Base-by-base conservation (phyloP, 2,113 vertebrate species). In the Cyanistes caeruleus region DNA sequence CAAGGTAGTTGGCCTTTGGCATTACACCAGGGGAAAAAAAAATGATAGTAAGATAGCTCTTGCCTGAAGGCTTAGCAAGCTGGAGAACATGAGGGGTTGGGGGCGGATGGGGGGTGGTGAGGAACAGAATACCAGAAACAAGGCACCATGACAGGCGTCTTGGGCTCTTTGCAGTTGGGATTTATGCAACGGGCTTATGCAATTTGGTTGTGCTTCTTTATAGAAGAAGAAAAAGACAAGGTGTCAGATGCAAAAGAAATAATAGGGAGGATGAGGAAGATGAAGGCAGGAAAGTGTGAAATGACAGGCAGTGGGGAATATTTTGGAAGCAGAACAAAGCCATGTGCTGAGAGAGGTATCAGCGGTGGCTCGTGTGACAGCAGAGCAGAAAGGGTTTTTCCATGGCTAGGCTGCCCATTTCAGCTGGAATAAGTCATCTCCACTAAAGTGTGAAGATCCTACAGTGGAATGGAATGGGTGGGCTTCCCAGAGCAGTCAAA, bases 1-100 rank as follows among this genome's bases (percentile, higher is more conserved):
- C 37, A 91, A 79, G 20, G 30, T 91, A 74, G 67, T 80, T 92
- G 81, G 91, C 69, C 87, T 75, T 92, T 89, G 84, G 31, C 60
- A 83, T 84, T 82, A 63, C 13, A 48, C 59, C 30, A 43, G 27
- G 44, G 56, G 13, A 11, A 73, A 62, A 39, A 39, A 76, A 88
- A 81, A 39, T 63, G 11, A 52, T 85, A 56, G 30, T 46, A 70
- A 60, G 33, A 52, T 65, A 84, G 39, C 24, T 88, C 35, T 75
- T 75, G 12, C 53, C 33, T 81, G 60, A 81, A 84, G 62, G 56
- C 18, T 44, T 35, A 28, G 48, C 65, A 51, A 86, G 41, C 46
- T 73, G 53, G 33, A 68, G 35, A 90, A 44, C 13, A 55, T 65
- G 13, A 44, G 24, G 30, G 23, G 5, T 1, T 59, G 78, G 20